Evolutionary conservation across 2,797 vertebrate genomes (phyloP), one percentile per base, ranked within the genome.

Genomic region (Pogonophryne albipinna): DNA sequence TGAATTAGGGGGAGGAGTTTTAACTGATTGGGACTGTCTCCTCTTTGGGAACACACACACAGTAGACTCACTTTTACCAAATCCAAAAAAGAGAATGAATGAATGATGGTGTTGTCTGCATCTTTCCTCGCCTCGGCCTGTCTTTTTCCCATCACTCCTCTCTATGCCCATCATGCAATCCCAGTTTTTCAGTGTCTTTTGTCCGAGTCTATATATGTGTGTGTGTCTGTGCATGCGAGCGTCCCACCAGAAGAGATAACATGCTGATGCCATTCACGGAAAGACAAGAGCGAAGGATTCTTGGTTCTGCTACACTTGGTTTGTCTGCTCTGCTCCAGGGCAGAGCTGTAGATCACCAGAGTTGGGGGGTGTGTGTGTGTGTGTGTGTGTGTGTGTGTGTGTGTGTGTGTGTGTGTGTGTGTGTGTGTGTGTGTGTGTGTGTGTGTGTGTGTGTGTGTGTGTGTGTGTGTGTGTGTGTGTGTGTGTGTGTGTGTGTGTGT

Each of bases 1-100:
- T 90, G 87, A 91, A 87, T 92, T 65, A 83, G 85, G 58, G 85
- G 92, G 88, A 76, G 91, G 91, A 85, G 89, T 80, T 82, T 87
- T 49, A 71, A 75, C 84, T 89, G 80, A 86, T 87, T 83, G 82
- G 79, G 78, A 80, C 65, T 59, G 79, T 85, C 85, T 81, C 57
- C 57, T 70, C 59, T 79, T 64, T 74, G 63, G 31, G n/a, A 11
- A 12, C 63, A 62, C 75, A 61, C 71, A 55, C 71, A 73, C 60
- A 42, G 52, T 52, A 45, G 55, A 76, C 58, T 84, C 76, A 85
- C 77, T 87, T 88, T 91, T 75, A 82, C 44, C 56, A 65, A 73
- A 83, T 65, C 71, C 45, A 53, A 2, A 47, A 62, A 59, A 60
- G 53, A 46, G 62, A 75, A 6, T 85, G 60, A 75, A 6, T 85